Percentiles rank a stretch among this genome's conserved stretches.
Evolutionary conservation across 2,113 vertebrate species (phyloP).

Genomic region (Cavia aperea): DNA sequence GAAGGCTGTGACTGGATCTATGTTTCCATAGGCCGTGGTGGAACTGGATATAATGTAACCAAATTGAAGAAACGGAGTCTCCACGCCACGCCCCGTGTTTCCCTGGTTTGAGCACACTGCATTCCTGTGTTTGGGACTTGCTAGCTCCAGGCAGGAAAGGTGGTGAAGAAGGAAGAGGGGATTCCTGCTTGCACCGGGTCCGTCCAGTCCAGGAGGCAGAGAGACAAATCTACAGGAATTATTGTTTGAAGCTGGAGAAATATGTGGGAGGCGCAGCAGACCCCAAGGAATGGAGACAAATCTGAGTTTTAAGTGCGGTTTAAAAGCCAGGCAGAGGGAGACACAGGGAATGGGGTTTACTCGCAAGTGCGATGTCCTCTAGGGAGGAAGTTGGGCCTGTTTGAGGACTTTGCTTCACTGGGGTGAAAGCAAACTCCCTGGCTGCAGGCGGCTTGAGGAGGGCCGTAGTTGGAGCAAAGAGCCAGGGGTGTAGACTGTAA

Average conservation of each 20-base stretch:
- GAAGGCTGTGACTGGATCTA: background rate
- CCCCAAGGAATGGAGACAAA: background rate
- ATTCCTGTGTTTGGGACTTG: background rate
- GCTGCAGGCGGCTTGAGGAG: background rate
- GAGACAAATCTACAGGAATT: background rate
- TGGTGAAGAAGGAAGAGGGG: background rate
- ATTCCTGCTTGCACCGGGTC: background rate
- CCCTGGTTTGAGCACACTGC: background rate
- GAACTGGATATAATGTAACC: background rate
- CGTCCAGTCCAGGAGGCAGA: background rate
- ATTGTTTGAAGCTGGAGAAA: background rate
- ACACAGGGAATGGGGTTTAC: background rate
- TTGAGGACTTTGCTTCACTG: background rate
- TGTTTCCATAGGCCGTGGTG: background rate
- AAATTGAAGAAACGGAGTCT: background rate
- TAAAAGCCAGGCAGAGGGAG: background rate
- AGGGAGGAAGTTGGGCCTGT: background rate
- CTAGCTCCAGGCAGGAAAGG: background rate
- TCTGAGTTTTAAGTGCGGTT: background rate
- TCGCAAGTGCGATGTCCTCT: background rate
- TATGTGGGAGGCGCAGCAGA: background rate
- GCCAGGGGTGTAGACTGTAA: background rate
- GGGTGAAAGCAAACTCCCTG: background rate
- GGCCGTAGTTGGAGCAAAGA: background rate
- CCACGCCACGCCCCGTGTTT: rapidly evolving